Conservation (phyloP, 2,888 invertebrate genomes). For the Penaeus monodon region DNA sequence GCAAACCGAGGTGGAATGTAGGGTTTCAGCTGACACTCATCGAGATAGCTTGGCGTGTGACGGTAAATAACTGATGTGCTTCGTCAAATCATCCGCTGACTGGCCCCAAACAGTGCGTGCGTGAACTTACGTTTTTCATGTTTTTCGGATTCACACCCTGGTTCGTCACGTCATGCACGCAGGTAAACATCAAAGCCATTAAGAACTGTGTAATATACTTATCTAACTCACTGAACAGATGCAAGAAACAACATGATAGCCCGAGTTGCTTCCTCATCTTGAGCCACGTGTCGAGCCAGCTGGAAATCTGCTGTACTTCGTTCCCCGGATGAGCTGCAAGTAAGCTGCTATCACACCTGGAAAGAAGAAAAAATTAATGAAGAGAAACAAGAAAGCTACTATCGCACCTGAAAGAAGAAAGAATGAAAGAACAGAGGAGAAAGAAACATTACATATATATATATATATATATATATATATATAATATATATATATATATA, state of each 20-base stretch:
- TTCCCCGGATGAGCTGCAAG: constrained; percentile 64
- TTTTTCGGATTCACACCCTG: too few relatives aligned
- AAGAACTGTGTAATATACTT: too few relatives aligned
- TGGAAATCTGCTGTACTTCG: constrained; percentile 65
- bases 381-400: too few relatives aligned
- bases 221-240: constrained; percentile 57
- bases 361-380: not conserved
- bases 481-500: too few relatives aligned
- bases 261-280: constrained; percentile 65
- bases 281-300: constrained; percentile 65
- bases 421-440: not conserved
- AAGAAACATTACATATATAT: not conserved
- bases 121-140: too few relatives aligned
- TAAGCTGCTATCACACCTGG: constrained; percentile 63
- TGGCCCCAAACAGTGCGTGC: too few relatives aligned
- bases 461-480: too few relatives aligned
- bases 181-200: too few relatives aligned
- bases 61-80: not conserved
- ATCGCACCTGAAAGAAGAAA: not conserved
- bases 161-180: too few relatives aligned
- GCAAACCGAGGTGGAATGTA: too few relatives aligned
- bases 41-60: not conserved
- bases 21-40: too few relatives aligned
- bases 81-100: too few relatives aligned
- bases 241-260: constrained; percentile 61